phyloP scores from a whole-genome alignment of 2,888 invertebrate species.

The Rhimphoctona megacephalus region DNA sequence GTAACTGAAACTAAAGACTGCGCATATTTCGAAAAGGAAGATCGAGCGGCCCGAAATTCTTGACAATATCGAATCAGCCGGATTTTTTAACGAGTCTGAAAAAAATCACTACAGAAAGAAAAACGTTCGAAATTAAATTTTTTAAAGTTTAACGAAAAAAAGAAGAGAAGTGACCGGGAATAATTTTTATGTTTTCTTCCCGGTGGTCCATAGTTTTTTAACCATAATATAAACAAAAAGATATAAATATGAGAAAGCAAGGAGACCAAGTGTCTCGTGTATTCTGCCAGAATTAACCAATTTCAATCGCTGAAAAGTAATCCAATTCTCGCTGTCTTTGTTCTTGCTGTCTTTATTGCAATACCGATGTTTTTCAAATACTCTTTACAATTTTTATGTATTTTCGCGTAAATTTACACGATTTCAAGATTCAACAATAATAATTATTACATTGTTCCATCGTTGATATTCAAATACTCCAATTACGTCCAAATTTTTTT shows the following conservation, averaged over 20 bases:
- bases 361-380: constrained; percentile 18
- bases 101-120: not conserved
- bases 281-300: constrained; percentile 37
- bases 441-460: not conserved
- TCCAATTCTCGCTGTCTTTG: constrained; percentile 18
- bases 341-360: constrained; percentile 8
- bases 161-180: not conserved
- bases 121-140: constrained; percentile 4
- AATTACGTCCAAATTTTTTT: not conserved
- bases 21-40: constrained; percentile 2
- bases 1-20: constrained; percentile 9
- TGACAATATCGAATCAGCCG: constrained; percentile 7
- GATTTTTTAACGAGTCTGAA: not conserved
- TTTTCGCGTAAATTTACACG: constrained; percentile 19
- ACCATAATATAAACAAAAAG: constrained; percentile 20
- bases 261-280: constrained; percentile 33
- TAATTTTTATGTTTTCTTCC: constrained; percentile 4
- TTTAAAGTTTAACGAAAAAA: not conserved
- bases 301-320: constrained; percentile 25
- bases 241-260: constrained; percentile 2
- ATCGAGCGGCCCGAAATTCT: not conserved
- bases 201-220: constrained; percentile 46
- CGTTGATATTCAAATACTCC: not conserved
- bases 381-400: constrained; percentile 10
- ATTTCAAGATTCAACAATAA: constrained; percentile 4